phyloP scores from a whole-genome alignment of 2,113 vertebrate species.

The Glareola pratincola region DNA sequence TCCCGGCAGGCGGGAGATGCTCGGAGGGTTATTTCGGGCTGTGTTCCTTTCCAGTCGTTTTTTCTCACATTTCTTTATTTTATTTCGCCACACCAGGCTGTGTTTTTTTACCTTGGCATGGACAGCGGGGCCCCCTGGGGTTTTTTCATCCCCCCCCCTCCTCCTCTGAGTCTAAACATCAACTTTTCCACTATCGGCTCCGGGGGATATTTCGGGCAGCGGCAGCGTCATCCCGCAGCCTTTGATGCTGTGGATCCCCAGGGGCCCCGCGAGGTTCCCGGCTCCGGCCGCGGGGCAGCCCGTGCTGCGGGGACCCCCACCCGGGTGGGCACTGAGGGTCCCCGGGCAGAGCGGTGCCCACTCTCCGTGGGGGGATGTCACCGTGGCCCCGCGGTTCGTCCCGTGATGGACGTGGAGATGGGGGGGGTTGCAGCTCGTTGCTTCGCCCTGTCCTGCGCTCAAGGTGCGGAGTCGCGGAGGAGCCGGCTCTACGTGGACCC shows the following conservation, averaged over 20 bases:
- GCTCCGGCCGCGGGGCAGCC: neutral
- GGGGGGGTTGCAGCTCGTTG: neutral
- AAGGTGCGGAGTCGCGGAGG: fast-evolving
- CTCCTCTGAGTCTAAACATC: slow-evolving; percentile 16
- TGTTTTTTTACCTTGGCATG: slow-evolving; percentile 24
- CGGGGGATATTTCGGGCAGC: slow-evolving; percentile 11
- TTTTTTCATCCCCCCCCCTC: neutral
- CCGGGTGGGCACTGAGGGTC: neutral
- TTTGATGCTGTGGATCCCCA: neutral
- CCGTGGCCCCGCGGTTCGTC: fast-evolving
- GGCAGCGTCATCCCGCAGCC: slow-evolving; percentile 23
- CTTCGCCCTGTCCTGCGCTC: no score
- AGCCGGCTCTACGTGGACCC: fast-evolving
- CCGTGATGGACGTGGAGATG: fast-evolving
- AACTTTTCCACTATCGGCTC: slow-evolving; percentile 54
- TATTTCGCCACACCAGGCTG: neutral
- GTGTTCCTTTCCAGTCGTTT: slow-evolving; percentile 60
- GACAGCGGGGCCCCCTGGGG: neutral
- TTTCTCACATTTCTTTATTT: slow-evolving; percentile 17
- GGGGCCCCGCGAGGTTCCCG: neutral
- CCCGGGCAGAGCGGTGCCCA: neutral
- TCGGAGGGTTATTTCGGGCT: slow-evolving; percentile 54
- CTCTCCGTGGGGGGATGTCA: neutral
- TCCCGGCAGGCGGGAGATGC: slow-evolving; percentile 49
- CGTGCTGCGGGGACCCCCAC: neutral